Evolutionary conservation across 1,140 invertebrate species (phyloP).

Genomic region (Drosophila bocki): DNA sequence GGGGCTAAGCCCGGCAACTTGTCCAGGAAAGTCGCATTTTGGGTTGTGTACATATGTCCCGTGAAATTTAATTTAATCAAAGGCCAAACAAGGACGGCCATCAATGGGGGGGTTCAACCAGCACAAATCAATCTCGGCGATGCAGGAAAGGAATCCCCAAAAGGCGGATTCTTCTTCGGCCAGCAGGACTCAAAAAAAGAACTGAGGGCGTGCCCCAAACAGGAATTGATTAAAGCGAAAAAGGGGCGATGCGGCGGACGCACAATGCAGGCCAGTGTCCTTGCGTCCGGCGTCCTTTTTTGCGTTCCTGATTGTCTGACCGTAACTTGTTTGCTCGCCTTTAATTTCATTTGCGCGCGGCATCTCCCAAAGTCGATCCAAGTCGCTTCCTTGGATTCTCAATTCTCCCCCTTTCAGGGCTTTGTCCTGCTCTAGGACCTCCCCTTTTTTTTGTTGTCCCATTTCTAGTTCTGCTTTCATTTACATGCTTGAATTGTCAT

Average conservation of each 20-base stretch:
- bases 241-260: slow-evolving; percentile 21
- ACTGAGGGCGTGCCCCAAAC: slow-evolving; percentile 60
- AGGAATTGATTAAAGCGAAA: slow-evolving; percentile 71
- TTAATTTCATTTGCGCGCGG: slow-evolving; percentile 81
- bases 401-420: slow-evolving; percentile 1
- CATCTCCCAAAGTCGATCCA: slow-evolving; percentile 12
- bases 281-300: slow-evolving; percentile 54
- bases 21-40: slow-evolving; percentile 31
- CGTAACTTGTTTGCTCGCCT: slow-evolving; percentile 84
- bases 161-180: slow-evolving; percentile 39
- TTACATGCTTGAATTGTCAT: slow-evolving; percentile 84
- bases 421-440: slow-evolving; percentile 39
- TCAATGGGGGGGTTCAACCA: slow-evolving; percentile 28
- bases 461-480: slow-evolving; percentile 68
- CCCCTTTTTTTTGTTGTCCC: slow-evolving; percentile 26
- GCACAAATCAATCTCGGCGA: slow-evolving; percentile 57
- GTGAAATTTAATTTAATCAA: slow-evolving; percentile 85
- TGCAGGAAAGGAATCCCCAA: slow-evolving; percentile 48
- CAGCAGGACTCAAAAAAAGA: slow-evolving; percentile 26
- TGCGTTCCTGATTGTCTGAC: slow-evolving; percentile 79
- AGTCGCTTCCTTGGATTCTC: slow-evolving; percentile 15
- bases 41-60: slow-evolving; percentile 80
- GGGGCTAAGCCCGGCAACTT: slow-evolving; percentile 19
- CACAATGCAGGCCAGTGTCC: slow-evolving; percentile 65
- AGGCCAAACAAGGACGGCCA: slow-evolving; percentile 60